Conservation (phyloP, 2,113 vertebrate genomes). For the Nestor notabilis region DNA sequence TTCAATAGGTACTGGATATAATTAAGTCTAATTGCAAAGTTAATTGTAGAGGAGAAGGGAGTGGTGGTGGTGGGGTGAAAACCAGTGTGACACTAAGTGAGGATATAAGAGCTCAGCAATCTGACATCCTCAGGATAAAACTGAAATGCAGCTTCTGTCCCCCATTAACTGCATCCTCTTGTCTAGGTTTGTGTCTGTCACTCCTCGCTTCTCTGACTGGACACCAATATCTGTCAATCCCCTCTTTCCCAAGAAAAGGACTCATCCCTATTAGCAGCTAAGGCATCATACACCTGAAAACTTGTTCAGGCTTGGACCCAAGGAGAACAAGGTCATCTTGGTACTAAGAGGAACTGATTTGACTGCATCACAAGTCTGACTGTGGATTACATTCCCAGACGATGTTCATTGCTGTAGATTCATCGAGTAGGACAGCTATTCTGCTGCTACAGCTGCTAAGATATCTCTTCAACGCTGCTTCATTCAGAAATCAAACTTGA, state of each 20-base stretch:
- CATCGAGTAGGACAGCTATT: background rate
- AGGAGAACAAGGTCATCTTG: background rate
- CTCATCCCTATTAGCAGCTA: background rate
- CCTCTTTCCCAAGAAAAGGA: background rate
- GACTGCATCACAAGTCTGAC: background rate
- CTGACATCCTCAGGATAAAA: background rate
- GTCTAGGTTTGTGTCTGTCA: background rate
- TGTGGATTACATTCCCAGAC: background rate
- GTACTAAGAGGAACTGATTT: background rate
- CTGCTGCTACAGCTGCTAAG: background rate
- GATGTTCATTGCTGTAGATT: background rate
- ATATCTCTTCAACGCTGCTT: background rate
- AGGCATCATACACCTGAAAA: background rate
- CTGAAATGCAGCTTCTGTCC: background rate
- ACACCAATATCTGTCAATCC: background rate
- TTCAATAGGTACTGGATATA: conserved; percentile 43
- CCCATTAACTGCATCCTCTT: background rate
- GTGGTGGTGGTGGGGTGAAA: background rate
- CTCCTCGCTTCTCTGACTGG: background rate
- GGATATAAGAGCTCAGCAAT: conserved; percentile 11
- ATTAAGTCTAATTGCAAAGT: conserved; percentile 71
- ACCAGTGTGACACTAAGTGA: conserved; percentile 55
- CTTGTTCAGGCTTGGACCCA: background rate
- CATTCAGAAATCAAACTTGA: conserved; percentile 15
- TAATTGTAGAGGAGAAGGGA: conserved; percentile 49